These are phyloP conservation scores for Cancer borealis DNA, from an alignment of 2,888 invertebrate genomes.

Conservation along the genomic window DNA sequence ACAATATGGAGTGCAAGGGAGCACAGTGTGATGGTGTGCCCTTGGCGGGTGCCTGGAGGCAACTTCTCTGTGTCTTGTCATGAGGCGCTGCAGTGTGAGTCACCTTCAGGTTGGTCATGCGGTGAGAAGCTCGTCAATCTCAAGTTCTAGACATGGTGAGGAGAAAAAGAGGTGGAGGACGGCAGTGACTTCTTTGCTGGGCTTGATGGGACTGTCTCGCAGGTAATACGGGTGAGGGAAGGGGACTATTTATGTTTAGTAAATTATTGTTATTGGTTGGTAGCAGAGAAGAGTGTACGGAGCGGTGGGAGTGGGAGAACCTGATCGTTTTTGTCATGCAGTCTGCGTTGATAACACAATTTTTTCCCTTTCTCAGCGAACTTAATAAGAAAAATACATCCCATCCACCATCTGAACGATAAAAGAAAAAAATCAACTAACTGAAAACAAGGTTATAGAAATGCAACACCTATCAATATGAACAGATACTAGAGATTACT, in stretches of 20 bases:
- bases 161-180: neutral
- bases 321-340: neutral
- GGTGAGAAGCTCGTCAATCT: slow-evolving; percentile 2
- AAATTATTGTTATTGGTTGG: slow-evolving; percentile 40
- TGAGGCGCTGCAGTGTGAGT: neutral
- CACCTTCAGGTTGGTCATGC: slow-evolving; percentile 24
- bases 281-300: neutral
- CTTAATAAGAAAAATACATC: neutral
- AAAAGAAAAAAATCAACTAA: neutral
- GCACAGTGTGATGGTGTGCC: neutral
- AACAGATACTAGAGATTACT: neutral
- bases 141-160: neutral
- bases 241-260: neutral
- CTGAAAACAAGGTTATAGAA: slow-evolving; percentile 16
- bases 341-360: neutral
- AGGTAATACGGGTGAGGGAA: neutral
- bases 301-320: neutral
- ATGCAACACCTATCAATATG: neutral
- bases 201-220: neutral
- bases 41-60: neutral
- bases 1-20: neutral
- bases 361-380: neutral
- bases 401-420: neutral
- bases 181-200: neutral
- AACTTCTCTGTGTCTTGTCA: neutral